Percentiles rank a stretch among this genome's conserved stretches.
Conservation (phyloP, 2,888 invertebrate genomes). For the Ecliptopera silaceata region DNA sequence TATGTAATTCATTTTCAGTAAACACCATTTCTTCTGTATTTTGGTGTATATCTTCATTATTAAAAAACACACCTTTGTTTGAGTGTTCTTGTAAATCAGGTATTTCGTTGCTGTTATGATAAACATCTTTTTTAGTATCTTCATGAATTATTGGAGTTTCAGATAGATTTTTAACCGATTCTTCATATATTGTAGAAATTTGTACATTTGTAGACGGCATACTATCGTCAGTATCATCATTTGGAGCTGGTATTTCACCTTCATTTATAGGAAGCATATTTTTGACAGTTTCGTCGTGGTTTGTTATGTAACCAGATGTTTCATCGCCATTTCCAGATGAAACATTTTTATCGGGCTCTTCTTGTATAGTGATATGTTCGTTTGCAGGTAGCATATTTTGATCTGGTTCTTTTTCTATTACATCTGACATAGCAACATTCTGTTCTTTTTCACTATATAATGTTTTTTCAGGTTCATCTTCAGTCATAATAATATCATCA, state of each 20-base stretch:
- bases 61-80: neutral
- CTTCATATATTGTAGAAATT: neutral
- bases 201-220: neutral
- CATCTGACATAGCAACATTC: conserved; percentile 4
- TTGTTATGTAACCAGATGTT: neutral
- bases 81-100: neutral
- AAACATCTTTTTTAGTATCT: conserved; percentile 1
- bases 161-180: neutral
- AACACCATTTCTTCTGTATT: neutral
- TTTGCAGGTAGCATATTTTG: conserved; percentile 3
- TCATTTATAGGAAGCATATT: neutral
- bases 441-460: conserved; percentile 18
- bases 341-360: neutral
- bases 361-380: neutral
- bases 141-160: neutral
- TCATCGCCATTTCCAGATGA: conserved; percentile 7
- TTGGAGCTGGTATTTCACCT: neutral
- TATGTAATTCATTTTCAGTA: conserved; percentile 17
- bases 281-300: neutral
- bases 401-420: conserved; percentile 18
- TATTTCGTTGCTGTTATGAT: conserved; percentile 1
- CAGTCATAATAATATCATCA: conserved; percentile 4
- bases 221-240: neutral
- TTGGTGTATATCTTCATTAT: conserved; percentile 7
- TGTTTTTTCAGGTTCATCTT: conserved; percentile 7